phyloP scores from a whole-genome alignment of 2,797 vertebrate genomes.

The Rhincodon typus region DNA sequence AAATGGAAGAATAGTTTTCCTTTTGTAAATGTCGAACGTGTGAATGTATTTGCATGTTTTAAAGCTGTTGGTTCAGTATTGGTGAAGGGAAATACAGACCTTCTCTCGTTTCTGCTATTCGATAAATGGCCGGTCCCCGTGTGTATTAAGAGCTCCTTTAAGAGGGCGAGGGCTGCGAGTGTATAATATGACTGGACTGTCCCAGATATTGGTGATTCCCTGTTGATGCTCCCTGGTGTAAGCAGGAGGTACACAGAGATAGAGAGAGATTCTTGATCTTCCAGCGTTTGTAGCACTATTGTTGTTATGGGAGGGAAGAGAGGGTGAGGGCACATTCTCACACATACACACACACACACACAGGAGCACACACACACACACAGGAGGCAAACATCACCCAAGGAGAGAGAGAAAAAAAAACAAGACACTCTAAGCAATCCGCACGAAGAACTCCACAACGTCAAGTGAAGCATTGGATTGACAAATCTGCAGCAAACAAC shows the following conservation, averaged over 20 bases:
- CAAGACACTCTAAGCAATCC: too few species aligned
- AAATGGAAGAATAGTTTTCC: background rate
- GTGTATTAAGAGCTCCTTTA: background rate
- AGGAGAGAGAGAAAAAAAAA: background rate
- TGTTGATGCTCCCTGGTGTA: background rate
- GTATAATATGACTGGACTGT: background rate
- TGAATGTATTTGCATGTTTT: background rate
- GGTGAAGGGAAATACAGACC: background rate
- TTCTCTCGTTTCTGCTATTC: background rate
- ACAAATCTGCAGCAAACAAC: conserved; percentile 1
- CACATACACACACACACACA: background rate
- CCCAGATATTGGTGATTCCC: conserved; percentile 14
- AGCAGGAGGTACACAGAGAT: background rate
- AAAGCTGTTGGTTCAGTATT: background rate
- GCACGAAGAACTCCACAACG: background rate
- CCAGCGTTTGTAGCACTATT: background rate
- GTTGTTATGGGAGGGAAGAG: too few species aligned
- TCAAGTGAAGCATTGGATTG: background rate
- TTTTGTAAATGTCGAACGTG: background rate
- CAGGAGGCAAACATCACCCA: background rate
- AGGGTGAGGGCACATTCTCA: background rate
- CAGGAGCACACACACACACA: background rate
- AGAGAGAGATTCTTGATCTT: background rate
- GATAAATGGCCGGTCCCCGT: background rate
- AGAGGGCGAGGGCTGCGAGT: background rate